Percentiles rank a stretch among this genome's conserved stretches.
Conservation (phyloP, 2,113 vertebrate genomes). For the Synodontis membranacea region DNA sequence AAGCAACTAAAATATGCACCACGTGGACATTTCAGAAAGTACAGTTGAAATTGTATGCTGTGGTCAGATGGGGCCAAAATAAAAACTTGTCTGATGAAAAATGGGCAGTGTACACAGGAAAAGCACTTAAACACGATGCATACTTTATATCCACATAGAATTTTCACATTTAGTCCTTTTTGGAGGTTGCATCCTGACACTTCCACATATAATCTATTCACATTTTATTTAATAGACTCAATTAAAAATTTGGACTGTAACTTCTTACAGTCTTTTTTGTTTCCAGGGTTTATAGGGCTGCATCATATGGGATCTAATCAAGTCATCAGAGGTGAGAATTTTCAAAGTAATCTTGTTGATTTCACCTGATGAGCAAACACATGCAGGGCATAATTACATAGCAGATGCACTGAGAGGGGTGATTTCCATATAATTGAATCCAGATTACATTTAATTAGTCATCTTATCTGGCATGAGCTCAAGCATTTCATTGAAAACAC, state of each 20-base stretch:
- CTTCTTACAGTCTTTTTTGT: constrained; percentile 35
- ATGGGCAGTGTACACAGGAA: background rate
- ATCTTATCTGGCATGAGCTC: constrained; percentile 53
- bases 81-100: background rate
- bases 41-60: background rate
- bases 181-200: background rate
- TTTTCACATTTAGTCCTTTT: background rate
- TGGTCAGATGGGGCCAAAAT: background rate
- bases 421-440: constrained; percentile 67
- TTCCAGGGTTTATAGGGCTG: background rate
- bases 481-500: constrained; percentile 46
- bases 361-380: constrained; percentile 56
- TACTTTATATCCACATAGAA: background rate
- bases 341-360: constrained; percentile 53
- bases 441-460: constrained; percentile 68
- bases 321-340: constrained; percentile 42
- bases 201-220: background rate
- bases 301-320: constrained; percentile 43
- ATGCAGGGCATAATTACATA: constrained; percentile 53
- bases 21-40: background rate
- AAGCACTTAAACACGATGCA: background rate
- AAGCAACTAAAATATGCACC: background rate
- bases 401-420: constrained; percentile 57
- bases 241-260: background rate
- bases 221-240: background rate